A percentile compares a stretch with the other conserved stretches of the same genome.
Evolutionary conservation across 2,888 invertebrate species (phyloP).

Genomic region (Erannis defoliaria): DNA sequence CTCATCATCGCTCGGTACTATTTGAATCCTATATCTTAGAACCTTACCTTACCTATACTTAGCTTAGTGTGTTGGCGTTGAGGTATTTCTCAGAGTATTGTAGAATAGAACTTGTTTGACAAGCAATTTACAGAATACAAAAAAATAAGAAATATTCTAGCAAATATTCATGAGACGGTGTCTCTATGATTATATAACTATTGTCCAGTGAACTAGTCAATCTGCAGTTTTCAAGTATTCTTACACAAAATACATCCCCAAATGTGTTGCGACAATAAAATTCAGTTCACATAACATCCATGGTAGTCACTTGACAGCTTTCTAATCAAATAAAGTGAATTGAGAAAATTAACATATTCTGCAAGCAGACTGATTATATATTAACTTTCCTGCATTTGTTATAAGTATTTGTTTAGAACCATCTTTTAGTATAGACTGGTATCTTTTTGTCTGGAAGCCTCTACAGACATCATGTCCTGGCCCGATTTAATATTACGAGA

Average conservation of each 20-base stretch:
- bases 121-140: neutral
- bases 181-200: neutral
- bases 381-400: too few species aligned
- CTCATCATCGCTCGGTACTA: constrained; percentile 85
- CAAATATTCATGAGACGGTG: neutral
- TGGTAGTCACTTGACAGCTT: constrained; percentile 1
- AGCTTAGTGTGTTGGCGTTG: constrained; percentile 66
- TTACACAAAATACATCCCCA: neutral
- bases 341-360: neutral
- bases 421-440: too few species aligned
- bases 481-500: too few species aligned
- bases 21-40: constrained; percentile 84
- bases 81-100: constrained; percentile 58
- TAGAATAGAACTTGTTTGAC: constrained; percentile 42
- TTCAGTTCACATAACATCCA: neutral
- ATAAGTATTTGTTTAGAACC: too few species aligned
- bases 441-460: too few species aligned
- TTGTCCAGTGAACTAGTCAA: neutral
- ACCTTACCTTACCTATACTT: constrained; percentile 75
- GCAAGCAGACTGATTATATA: too few species aligned
- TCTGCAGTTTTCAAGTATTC: neutral
- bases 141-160: neutral
- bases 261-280: neutral
- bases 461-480: too few species aligned
- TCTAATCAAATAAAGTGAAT: neutral